Conservation (phyloP, 1,140 invertebrate genomes). For the Harpegnathos saltator region DNA sequence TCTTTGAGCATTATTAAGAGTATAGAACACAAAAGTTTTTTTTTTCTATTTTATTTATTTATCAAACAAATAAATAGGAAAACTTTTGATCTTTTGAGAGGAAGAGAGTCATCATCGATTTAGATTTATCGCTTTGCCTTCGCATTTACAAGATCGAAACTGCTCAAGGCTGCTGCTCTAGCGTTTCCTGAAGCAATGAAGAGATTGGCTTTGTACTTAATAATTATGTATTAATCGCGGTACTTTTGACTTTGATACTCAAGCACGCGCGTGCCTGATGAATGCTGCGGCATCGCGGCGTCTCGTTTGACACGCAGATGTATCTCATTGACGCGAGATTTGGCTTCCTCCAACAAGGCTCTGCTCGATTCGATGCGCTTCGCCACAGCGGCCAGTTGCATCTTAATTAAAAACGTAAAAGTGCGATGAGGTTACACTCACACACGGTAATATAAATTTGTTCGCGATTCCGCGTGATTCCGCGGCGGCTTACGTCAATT, state of each 20-base stretch:
- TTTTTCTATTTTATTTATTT: too few relatives aligned
- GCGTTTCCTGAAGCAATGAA: not conserved
- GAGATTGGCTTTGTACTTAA: not conserved
- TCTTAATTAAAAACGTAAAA: constrained; percentile 59
- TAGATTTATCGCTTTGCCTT: not conserved
- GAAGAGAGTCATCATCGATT: too few relatives aligned
- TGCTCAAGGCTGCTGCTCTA: not conserved
- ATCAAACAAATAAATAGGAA: too few relatives aligned
- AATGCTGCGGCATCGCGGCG: not conserved
- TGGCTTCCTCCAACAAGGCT: constrained; percentile 68
- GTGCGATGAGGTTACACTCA: not conserved
- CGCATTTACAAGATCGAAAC: not conserved
- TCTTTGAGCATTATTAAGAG: too few relatives aligned
- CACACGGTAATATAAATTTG: too few relatives aligned
- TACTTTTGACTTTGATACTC: not conserved
- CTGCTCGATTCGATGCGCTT: constrained; percentile 71
- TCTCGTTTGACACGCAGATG: constrained; percentile 63
- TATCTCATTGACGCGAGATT: constrained; percentile 68
- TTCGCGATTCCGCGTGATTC: not conserved
- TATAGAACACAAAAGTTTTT: too few relatives aligned
- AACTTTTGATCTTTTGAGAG: too few relatives aligned
- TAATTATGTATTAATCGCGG: not conserved
- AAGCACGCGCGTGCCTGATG: not conserved
- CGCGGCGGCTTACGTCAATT: constrained; percentile 66
- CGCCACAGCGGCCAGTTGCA: constrained; percentile 67